Percentiles rank a stretch among this genome's conserved stretches.
Conservation (phyloP, 2,888 invertebrate genomes). For the Sycophila texana region DNA sequence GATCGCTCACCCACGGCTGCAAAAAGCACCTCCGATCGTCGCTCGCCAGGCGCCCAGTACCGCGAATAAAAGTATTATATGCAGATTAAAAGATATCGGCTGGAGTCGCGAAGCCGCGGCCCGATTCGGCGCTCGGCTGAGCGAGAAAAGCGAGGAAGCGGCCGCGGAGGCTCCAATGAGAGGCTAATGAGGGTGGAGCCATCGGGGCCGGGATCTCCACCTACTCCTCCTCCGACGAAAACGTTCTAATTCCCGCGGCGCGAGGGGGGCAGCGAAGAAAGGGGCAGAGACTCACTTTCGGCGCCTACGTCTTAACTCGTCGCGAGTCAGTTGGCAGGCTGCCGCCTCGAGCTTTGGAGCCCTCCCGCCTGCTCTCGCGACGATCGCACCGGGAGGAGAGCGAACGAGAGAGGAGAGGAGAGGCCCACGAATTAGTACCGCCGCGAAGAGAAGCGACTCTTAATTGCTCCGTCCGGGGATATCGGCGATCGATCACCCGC, state of each 20-base stretch:
- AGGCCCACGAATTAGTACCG: background rate
- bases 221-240: constrained; percentile 69
- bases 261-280: constrained; percentile 47
- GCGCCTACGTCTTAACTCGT: constrained; percentile 70
- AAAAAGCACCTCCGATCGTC: no score
- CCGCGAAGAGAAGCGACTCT: background rate
- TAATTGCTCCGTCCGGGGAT: background rate
- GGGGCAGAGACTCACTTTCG: constrained; percentile 26
- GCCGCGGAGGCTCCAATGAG: constrained; percentile 67
- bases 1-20: no score
- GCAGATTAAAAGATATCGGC: no score
- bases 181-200: constrained; percentile 74
- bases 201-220: constrained; percentile 71
- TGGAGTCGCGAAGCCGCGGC: background rate
- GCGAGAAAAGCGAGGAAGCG: background rate
- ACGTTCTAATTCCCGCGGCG: constrained; percentile 69
- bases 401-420: no score
- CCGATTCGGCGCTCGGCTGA: background rate
- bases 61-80: no score
- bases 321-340: constrained; percentile 73
- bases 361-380: constrained; percentile 57
- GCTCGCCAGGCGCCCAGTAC: no score
- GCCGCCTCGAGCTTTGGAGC: constrained; percentile 63
- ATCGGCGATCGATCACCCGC: background rate
- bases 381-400: constrained; percentile 46